Evolutionary conservation across 2,113 vertebrate genomes (phyloP).

Genomic region (Salminus brasiliensis): DNA sequence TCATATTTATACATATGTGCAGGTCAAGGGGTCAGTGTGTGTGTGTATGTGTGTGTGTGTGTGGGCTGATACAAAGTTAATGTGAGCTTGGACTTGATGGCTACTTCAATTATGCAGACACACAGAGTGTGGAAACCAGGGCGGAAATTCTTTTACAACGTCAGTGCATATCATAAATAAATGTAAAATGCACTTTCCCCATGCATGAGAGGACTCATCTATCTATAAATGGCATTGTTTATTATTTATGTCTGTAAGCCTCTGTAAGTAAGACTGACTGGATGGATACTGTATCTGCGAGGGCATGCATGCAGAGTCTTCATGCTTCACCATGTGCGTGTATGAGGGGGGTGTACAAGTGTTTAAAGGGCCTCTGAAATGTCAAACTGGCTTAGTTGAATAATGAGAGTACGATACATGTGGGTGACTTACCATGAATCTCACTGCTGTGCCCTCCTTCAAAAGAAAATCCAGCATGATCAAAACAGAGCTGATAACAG

Average conservation of each 20-base stretch:
- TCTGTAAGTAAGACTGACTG: neutral
- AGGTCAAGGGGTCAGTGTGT: neutral
- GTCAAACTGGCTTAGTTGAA: too few species aligned
- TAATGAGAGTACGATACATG: too few species aligned
- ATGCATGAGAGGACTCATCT: neutral
- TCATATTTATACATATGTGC: neutral
- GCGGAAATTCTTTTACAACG: neutral
- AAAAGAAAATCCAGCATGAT: too few species aligned
- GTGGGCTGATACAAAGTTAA: neutral
- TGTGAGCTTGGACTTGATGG: neutral
- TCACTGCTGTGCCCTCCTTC: too few species aligned
- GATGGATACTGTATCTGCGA: neutral
- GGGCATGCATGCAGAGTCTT: neutral
- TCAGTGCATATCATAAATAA: neutral
- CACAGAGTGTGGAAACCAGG: too few species aligned
- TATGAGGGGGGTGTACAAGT: neutral
- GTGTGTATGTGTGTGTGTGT: neutral
- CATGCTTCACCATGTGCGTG: neutral
- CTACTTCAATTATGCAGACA: neutral
- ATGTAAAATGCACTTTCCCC: neutral
- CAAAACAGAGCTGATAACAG: too few species aligned
- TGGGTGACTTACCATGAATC: too few species aligned
- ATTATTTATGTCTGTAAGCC: neutral
- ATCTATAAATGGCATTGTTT: neutral
- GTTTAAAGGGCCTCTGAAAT: neutral